Evolutionary conservation across 2,113 vertebrate genomes (phyloP).

Genomic region (Anhinga rufa): DNA sequence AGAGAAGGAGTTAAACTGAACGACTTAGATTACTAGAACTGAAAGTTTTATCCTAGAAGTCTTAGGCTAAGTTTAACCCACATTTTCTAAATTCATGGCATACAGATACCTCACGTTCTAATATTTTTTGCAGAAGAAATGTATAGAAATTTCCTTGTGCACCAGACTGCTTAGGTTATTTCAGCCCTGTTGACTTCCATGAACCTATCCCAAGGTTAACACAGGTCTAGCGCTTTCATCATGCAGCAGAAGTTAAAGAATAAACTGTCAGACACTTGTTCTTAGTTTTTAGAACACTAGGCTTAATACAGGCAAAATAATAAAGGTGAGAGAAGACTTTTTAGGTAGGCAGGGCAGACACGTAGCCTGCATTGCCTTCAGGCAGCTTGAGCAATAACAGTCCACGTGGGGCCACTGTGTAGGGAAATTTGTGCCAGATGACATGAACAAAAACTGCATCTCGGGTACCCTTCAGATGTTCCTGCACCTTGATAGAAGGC

Average conservation of each 20-base stretch:
- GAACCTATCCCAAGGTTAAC: background rate
- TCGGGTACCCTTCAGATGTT: background rate
- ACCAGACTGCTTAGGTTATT: background rate
- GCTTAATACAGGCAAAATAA: background rate
- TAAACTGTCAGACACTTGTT: background rate
- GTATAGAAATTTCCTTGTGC: background rate
- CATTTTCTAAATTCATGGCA: background rate
- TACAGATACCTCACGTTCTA: background rate
- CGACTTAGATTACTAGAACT: background rate
- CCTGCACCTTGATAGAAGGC: background rate
- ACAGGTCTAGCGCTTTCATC: background rate
- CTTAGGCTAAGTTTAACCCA: background rate
- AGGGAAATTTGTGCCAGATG: background rate
- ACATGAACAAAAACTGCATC: background rate
- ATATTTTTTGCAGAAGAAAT: background rate
- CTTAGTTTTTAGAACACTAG: background rate
- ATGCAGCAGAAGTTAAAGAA: background rate
- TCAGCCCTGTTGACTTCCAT: background rate
- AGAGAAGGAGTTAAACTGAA: background rate
- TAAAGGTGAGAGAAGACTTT: background rate
- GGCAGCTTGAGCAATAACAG: background rate
- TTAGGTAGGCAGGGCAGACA: background rate
- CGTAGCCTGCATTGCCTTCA: background rate
- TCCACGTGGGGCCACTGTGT: background rate
- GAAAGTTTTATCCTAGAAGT: background rate